These are phyloP conservation scores for Bovichtus variegatus DNA, from an alignment of 2,797 vertebrate genomes.

Conservation along the genomic window DNA sequence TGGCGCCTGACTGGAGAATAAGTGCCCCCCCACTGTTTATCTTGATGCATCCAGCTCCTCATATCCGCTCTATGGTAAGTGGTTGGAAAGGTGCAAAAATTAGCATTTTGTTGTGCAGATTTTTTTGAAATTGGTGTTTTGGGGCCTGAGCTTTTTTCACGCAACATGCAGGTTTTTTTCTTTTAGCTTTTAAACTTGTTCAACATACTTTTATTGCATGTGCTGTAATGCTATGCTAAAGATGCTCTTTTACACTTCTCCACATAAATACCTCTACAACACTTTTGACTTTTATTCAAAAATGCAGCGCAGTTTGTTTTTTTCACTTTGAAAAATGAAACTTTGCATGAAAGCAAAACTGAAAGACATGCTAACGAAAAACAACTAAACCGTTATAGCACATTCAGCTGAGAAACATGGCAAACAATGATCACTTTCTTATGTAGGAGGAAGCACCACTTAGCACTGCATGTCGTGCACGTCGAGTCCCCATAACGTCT, in stretches of 20 bases:
- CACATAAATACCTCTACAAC: neutral
- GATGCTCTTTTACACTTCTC: neutral
- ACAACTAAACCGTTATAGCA: too few relatives aligned
- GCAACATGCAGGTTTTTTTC: too few relatives aligned
- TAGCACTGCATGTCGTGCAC: neutral
- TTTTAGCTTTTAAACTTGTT: too few relatives aligned
- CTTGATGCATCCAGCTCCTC: too few relatives aligned
- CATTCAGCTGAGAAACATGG: neutral
- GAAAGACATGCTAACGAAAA: neutral
- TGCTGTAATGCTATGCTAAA: neutral
- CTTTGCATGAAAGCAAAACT: neutral
- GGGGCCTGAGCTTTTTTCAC: too few relatives aligned
- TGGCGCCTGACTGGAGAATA: too few relatives aligned
- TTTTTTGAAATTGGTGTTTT: too few relatives aligned
- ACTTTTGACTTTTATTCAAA: neutral
- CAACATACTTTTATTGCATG: neutral
- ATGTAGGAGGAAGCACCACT: neutral
- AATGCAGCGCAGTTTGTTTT: neutral
- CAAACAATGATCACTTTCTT: neutral
- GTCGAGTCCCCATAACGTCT: neutral
- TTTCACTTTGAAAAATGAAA: neutral
- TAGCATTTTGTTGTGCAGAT: too few relatives aligned
- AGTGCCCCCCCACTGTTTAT: too few relatives aligned
- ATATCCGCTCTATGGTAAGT: too few relatives aligned
- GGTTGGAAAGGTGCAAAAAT: too few relatives aligned